These are phyloP conservation scores for Recurvirostra avosetta DNA, from an alignment of 2,113 vertebrate species.

Conservation along the genomic window DNA sequence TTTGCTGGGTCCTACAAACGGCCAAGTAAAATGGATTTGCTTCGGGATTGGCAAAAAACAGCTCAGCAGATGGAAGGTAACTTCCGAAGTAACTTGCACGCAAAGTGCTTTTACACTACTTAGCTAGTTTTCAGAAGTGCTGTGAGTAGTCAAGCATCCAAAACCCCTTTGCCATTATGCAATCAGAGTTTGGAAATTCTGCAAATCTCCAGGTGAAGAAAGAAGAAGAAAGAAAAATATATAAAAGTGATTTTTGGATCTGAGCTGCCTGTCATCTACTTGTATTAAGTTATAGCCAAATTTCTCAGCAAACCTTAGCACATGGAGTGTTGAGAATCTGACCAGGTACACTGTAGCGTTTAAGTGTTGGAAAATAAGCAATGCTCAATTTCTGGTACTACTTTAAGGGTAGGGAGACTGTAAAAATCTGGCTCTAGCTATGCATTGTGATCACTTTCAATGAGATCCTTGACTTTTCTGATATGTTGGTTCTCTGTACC, in stretches of 20 bases:
- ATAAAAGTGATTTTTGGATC: background rate
- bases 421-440: background rate
- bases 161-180: background rate
- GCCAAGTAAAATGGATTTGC: background rate
- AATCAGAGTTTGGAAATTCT: background rate
- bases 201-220: background rate
- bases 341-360: fast-evolving
- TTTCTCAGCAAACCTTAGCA: background rate
- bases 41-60: background rate
- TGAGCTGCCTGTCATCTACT: background rate
- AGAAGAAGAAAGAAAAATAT: background rate
- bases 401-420: background rate
- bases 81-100: background rate
- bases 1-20: background rate
- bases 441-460: background rate
- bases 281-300: background rate
- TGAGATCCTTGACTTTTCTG: background rate
- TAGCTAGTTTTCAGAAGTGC: background rate
- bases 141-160: background rate
- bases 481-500: background rate
- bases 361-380: background rate
- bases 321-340: background rate
- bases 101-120: background rate
- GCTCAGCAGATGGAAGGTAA: background rate
- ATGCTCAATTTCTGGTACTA: background rate